Conservation (phyloP, 2,888 invertebrate genomes). For the Leptinotarsa juncta region DNA sequence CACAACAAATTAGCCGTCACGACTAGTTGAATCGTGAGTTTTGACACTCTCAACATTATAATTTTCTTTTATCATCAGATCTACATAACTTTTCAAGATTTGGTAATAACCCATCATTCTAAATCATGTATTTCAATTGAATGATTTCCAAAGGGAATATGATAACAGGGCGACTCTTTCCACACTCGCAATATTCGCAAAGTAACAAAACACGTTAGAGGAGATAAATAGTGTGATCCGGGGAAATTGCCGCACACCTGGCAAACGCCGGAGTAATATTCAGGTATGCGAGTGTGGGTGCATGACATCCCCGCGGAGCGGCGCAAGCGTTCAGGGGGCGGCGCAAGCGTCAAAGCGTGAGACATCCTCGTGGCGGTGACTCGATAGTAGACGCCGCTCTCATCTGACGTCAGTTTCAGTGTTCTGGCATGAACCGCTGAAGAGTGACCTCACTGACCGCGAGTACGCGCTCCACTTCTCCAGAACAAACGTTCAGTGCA, state of each 20-base stretch:
- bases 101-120: too few species aligned
- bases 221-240: conserved; percentile 9
- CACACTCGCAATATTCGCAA: neutral
- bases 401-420: conserved; percentile 61
- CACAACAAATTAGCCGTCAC: too few species aligned
- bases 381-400: conserved; percentile 65
- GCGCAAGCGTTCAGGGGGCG: conserved; percentile 58
- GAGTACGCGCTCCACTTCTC: conserved; percentile 43
- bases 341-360: conserved; percentile 60
- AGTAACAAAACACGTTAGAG: conserved; percentile 1
- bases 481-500: conserved; percentile 45
- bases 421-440: conserved; percentile 61
- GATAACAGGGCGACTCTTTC: neutral
- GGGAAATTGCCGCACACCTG: conserved; percentile 11
- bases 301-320: conserved; percentile 49
- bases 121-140: too few species aligned
- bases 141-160: neutral
- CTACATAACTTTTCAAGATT: too few species aligned
- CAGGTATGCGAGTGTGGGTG: conserved; percentile 52
- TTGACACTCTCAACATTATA: too few species aligned
- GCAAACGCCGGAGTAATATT: conserved; percentile 32
- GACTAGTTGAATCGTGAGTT: too few species aligned
- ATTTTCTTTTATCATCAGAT: too few species aligned
- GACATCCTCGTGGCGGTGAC: conserved; percentile 62
- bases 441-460: conserved; percentile 38